Conservation (phyloP, 2,888 invertebrate species). For the Liposcelis brunnea region DNA sequence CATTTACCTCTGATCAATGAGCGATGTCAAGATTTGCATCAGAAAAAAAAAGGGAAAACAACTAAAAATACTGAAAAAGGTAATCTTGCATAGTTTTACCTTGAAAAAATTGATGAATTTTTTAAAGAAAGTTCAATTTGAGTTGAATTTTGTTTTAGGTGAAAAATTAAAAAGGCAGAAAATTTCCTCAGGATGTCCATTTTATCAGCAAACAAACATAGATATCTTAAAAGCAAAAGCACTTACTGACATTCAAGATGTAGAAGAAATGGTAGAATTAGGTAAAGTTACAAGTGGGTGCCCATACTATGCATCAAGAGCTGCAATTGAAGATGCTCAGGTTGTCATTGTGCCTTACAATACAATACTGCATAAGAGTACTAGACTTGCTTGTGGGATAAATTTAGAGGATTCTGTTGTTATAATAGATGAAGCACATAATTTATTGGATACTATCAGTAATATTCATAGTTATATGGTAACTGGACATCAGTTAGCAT, state of each 20-base stretch:
- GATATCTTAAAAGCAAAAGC: constrained; percentile 44
- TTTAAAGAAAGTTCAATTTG: not conserved
- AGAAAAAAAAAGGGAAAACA: constrained; percentile 37
- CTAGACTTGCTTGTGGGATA: constrained; percentile 55
- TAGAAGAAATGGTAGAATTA: constrained; percentile 63
- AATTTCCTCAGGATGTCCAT: constrained; percentile 47
- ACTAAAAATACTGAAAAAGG: constrained; percentile 40
- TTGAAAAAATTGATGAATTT: not conserved
- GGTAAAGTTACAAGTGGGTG: constrained; percentile 62
- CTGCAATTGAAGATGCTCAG: constrained; percentile 68
- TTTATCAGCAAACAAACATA: constrained; percentile 42
- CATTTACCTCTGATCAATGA: constrained; percentile 76
- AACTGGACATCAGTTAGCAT: constrained; percentile 38
- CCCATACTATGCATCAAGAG: constrained; percentile 82
- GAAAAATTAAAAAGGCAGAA: constrained; percentile 39
- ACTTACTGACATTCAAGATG: constrained; percentile 57
- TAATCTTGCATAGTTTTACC: constrained; percentile 3
- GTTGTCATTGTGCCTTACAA: constrained; percentile 53
- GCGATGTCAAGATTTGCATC: constrained; percentile 67
- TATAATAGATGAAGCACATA: constrained; percentile 93
- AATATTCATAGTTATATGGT: constrained; percentile 69
- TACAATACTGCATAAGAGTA: constrained; percentile 58
- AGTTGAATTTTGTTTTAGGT: constrained; percentile 3
- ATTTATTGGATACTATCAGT: constrained; percentile 76
- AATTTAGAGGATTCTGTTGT: constrained; percentile 57